Evolutionary conservation across 1,140 invertebrate genomes (phyloP).

Genomic region (Pogonomyrmex barbatus): DNA sequence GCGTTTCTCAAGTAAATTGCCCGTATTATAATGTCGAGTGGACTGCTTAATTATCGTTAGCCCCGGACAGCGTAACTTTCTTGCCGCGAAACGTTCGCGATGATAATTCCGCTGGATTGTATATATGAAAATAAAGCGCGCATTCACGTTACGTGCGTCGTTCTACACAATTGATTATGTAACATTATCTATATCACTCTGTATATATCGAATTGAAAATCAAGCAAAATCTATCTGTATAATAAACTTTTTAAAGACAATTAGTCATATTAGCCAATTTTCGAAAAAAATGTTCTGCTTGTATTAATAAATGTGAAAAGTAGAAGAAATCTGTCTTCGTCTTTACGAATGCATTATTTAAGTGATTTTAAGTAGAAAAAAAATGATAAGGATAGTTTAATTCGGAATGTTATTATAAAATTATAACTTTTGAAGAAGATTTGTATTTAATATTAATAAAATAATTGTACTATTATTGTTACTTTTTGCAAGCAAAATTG

Average conservation of each 20-base stretch:
- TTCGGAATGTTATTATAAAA: neutral
- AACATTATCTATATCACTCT: constrained; percentile 16
- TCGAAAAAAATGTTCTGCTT: neutral
- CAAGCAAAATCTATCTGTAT: neutral
- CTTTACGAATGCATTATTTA: neutral
- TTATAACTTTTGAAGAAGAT: neutral
- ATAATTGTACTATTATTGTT: neutral
- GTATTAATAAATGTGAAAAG: neutral
- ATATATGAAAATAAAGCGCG: neutral
- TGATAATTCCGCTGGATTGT: constrained; percentile 33
- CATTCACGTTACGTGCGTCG: neutral
- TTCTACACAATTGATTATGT: neutral
- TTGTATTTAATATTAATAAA: neutral
- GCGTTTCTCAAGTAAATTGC: constrained; percentile 74
- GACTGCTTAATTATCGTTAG: constrained; percentile 71
- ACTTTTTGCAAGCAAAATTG: neutral
- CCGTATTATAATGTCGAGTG: constrained; percentile 66
- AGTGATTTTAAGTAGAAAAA: constrained; percentile 2
- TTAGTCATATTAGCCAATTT: neutral
- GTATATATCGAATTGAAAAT: neutral
- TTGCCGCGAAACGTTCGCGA: constrained; percentile 37
- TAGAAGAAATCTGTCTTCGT: neutral
- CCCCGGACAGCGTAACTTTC: constrained; percentile 27
- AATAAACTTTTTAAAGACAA: neutral
- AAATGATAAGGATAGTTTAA: neutral